Conservation (phyloP, 2,888 invertebrate species). For the Operophtera brumata region DNA sequence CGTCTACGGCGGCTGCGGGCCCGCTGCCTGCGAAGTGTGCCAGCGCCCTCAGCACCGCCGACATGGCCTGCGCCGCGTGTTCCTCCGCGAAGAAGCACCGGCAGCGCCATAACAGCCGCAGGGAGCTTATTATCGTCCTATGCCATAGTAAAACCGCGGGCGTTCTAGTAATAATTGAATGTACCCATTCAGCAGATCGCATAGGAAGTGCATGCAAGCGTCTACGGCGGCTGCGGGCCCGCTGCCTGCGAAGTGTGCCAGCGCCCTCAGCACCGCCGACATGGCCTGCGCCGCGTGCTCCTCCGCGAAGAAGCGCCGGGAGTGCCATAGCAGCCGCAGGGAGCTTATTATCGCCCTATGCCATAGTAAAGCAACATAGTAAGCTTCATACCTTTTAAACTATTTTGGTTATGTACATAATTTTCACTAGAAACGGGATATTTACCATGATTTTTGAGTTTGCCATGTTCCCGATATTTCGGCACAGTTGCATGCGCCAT, state of each 20-base stretch:
- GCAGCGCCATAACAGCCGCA: conserved; percentile 60
- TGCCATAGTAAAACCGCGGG: background rate
- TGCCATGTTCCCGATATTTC: too few relatives aligned
- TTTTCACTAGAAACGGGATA: too few relatives aligned
- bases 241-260: conserved; percentile 59
- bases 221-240: conserved; percentile 54
- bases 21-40: conserved; percentile 59
- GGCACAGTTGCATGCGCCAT: too few relatives aligned
- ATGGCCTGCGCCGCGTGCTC: conserved; percentile 65
- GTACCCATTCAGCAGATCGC: conserved; percentile 66
- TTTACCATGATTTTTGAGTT: too few relatives aligned
- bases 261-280: conserved; percentile 58
- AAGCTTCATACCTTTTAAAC: too few relatives aligned
- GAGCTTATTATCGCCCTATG: conserved; percentile 54
- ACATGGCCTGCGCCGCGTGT: conserved; percentile 61
- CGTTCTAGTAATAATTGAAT: background rate
- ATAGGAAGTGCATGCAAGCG: conserved; percentile 64
- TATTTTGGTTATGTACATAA: too few relatives aligned
- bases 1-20: conserved; percentile 52
- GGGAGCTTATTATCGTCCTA: conserved; percentile 54
- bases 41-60: conserved; percentile 60
- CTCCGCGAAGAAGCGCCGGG: conserved; percentile 58
- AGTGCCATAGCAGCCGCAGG: conserved; percentile 59
- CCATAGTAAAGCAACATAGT: background rate
- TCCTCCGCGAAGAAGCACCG: conserved; percentile 62